Evolutionary conservation across 2,113 vertebrate species (phyloP).

Genomic region (Sterna hirundo): DNA sequence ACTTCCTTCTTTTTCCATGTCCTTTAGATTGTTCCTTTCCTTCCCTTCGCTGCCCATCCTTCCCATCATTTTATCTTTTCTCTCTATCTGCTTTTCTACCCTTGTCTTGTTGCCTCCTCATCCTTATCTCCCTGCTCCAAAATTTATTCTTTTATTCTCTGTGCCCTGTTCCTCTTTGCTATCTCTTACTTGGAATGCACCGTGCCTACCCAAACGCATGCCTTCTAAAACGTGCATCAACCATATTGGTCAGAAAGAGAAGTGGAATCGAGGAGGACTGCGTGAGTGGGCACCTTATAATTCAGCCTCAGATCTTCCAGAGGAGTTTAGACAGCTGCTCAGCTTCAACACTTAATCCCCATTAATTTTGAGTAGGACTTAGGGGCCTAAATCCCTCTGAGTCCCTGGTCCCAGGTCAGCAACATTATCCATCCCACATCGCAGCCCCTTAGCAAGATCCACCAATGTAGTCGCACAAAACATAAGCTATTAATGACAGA

Average conservation of each 20-base stretch:
- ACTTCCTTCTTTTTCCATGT: neutral
- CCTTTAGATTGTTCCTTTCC: neutral
- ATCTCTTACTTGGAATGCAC: neutral
- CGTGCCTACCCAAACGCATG: neutral
- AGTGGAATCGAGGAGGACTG: neutral
- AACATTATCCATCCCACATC: neutral
- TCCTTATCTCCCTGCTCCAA: neutral
- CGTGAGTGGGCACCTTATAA: neutral
- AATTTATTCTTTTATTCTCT: neutral
- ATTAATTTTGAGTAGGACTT: slow-evolving; percentile 27
- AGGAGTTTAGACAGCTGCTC: slow-evolving; percentile 40
- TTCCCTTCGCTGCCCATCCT: neutral
- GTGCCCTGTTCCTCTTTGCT: neutral
- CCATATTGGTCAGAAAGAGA: neutral
- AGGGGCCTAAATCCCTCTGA: neutral
- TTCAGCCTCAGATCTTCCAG: neutral
- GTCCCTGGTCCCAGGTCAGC: neutral
- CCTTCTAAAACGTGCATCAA: neutral
- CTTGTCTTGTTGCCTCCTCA: neutral
- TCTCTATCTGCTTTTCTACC: neutral
- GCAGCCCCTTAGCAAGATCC: neutral
- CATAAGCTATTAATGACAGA: neutral
- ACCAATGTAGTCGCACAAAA: neutral
- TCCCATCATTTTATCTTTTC: neutral
- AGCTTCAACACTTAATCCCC: neutral